A percentile compares a stretch with the other conserved stretches of the same genome.
Conservation (phyloP, 1,140 invertebrate genomes). For the Paraescarpia echinospica region DNA sequence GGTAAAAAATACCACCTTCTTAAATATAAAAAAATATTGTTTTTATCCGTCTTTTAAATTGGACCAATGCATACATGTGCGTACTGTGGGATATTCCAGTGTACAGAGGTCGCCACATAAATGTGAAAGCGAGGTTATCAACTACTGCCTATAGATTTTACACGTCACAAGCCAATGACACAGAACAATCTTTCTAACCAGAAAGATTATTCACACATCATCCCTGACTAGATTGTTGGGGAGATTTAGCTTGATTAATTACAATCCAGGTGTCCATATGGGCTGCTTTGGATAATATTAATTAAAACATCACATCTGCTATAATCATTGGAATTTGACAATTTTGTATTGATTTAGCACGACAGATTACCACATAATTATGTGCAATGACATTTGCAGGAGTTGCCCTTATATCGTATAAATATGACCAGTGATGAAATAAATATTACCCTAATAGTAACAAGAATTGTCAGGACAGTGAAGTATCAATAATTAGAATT, state of each 20-base stretch:
- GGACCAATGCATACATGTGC: neutral
- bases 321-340: neutral
- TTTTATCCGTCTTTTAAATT: too few relatives aligned
- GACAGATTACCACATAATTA: neutral
- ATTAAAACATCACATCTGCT: neutral
- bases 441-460: neutral
- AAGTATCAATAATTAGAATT: neutral
- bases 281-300: neutral
- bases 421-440: too few relatives aligned
- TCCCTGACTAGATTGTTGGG: neutral
- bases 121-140: too few relatives aligned
- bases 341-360: neutral
- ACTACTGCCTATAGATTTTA: too few relatives aligned
- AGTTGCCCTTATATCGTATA: too few relatives aligned
- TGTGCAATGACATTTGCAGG: neutral
- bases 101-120: too few relatives aligned
- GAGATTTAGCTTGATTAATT: neutral
- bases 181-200: too few relatives aligned
- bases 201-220: neutral
- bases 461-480: too few relatives aligned
- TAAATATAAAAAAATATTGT: too few relatives aligned
- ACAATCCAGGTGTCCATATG: neutral
- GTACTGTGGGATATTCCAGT: too few relatives aligned
- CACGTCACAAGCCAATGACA: too few relatives aligned
- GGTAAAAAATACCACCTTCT: too few relatives aligned